These are phyloP conservation scores for Phainopepla nitens DNA, from an alignment of 2,113 vertebrate genomes.

Conservation along the genomic window DNA sequence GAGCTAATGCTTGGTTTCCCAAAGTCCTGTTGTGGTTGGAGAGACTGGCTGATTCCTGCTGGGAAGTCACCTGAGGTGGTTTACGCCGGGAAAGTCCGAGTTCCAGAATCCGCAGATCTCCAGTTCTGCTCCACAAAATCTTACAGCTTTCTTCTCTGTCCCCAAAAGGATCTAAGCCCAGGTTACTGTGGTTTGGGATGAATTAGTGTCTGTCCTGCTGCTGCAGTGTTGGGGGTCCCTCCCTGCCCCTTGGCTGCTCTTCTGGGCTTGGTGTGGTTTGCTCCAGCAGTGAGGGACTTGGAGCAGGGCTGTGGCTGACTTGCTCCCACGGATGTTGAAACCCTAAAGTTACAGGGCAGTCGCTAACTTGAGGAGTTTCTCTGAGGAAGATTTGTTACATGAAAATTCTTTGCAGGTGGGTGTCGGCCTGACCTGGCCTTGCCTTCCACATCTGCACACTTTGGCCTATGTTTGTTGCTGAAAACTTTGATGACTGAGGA, in stretches of 20 bases:
- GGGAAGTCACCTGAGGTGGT: neutral
- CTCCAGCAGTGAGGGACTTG: accelerated
- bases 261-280: neutral
- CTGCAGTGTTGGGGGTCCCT: neutral
- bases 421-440: neutral
- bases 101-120: neutral
- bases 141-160: neutral
- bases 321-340: neutral
- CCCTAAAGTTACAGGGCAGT: neutral
- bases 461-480: neutral
- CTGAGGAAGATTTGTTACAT: neutral
- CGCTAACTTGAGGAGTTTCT: neutral
- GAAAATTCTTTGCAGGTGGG: neutral
- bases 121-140: neutral
- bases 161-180: neutral
- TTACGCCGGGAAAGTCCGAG: accelerated
- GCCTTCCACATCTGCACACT: neutral
- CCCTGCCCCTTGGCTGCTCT: neutral
- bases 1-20: neutral
- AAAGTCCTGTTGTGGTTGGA: neutral
- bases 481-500: neutral
- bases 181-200: neutral
- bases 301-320: neutral
- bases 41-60: neutral
- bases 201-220: neutral